Base-by-base conservation (phyloP, 1,140 invertebrate genomes). In the Conus betulinus region DNA sequence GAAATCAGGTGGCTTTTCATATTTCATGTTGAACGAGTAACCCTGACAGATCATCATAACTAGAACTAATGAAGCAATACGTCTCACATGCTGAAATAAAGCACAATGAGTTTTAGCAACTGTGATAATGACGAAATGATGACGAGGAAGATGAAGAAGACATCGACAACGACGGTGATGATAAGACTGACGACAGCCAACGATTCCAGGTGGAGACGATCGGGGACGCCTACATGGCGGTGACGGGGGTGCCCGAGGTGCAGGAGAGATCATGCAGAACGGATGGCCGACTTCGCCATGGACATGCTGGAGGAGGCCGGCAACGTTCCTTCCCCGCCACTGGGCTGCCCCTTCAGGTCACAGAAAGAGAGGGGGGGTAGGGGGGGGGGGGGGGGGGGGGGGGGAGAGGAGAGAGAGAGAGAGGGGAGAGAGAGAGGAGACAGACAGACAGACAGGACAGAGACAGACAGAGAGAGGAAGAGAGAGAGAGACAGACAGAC, bases 221-320 rank as follows among this genome's bases (percentile, higher is more conserved):
- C 60, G 82, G 82, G 8, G 82, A 84, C 57, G 82, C 57, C 82
- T 84, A 84, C 55, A 84, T 84, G 82, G 89, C 91, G 13, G 88
- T 92, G 51, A 90, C 88, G 3, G 98, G 98, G 20, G 87, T 87
- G 10, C 92, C 91, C 7, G 90, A 91, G 55, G 17, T 53, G 6
- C 78, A 87, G n/a, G 67, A 76, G 8, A n/a, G 88, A 85, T 51
- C 92, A 92, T 53, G 90, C 90, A 6, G 88, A 90, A 55, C 39
- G 86, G 52, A 88, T 92, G 23, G 92, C 90, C 17, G 88, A 89
- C 71, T 90, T 90, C 55, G 90, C 92, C 67, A 87, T 92, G 53
- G 91, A 90, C 74, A 89, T 92, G 89, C 4, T 92, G 20, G 11
- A 87, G 20, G 88, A 84, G 25, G 76, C 87, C 2, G 60, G 57